Conservation (phyloP, 35 echinoderm and acorn worm species). For the Anneissia japonica region DNA sequence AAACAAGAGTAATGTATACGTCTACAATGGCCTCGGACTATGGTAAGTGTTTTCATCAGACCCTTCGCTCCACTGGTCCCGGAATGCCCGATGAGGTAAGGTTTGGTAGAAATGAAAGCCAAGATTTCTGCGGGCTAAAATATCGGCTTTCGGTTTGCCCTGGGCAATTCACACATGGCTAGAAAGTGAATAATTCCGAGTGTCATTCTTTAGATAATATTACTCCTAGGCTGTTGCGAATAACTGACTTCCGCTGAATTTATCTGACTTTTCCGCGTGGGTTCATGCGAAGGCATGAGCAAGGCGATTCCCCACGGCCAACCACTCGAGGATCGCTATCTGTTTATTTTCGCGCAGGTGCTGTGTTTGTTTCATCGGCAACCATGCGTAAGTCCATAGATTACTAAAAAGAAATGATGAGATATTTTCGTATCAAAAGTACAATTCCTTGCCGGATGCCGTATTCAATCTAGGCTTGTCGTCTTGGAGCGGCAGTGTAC, state of each 20-base stretch:
- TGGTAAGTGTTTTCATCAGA: background rate
- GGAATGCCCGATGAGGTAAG: background rate
- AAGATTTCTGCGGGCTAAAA: background rate
- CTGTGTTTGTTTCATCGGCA: background rate
- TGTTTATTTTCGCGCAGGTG: slow-evolving; percentile 1
- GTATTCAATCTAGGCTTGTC: background rate
- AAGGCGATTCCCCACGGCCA: background rate
- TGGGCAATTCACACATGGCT: background rate
- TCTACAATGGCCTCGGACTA: background rate
- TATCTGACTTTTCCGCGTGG: background rate
- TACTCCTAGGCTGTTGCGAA: background rate
- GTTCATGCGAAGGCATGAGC: background rate
- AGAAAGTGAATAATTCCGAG: background rate
- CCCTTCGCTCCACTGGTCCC: background rate
- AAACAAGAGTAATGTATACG: background rate
- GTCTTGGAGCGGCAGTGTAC: background rate
- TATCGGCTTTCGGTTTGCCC: background rate
- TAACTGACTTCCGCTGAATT: background rate
- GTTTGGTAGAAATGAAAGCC: background rate
- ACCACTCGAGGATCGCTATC: background rate
- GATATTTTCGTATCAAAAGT: background rate
- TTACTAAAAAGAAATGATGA: background rate
- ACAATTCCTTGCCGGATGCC: background rate
- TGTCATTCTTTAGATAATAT: background rate
- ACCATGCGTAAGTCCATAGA: background rate